Base-by-base conservation (phyloP, 2,797 vertebrate genomes). In the Pseudochirops corinnae region DNA sequence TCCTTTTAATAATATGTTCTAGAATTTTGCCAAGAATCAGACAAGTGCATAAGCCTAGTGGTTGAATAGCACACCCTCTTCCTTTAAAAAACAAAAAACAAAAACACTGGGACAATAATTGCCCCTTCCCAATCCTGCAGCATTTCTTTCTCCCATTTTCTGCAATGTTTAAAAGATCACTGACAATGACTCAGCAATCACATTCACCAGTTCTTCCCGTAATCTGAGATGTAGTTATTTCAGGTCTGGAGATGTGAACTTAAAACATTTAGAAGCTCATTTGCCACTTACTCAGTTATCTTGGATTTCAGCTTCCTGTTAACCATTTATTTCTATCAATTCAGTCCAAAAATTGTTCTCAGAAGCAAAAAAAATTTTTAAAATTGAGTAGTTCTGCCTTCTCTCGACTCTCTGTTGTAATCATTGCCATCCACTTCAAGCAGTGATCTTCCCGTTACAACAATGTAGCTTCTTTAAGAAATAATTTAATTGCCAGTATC, bases 1-100 rank as follows among this genome's bases (percentile, higher is more conserved):
- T 87, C 39, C 74, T 87, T 87, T 87, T 87, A 87, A 87, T 50
- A 87, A 87, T 87, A 87, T 46, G 39, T 50, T 50, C 74, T 87
- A 87, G 39, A 87, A 87, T 87, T 87, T 87, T 87, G 74, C 74
- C 74, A 87, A 87, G 74, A 87, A 87, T 87, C 74, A 87, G 74
- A 87, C 74, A 87, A 87, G 9, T 50, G 24, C 3, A 26, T 46
- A 82, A 82, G 21, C 74, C 74, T 87, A 87, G 3, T 46, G 74
- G 46, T 26, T 87, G 74, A 87, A 26, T 87, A 46, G 46, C n/a
- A 87, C 24, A 87, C 74, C 39, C 74, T 87, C 39, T 87, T 87
- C 39, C 67, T 82, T 74, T 1, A n/a, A n/a, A 74, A 60, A 60
- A 58, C 0, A 58, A 58, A 58, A 57, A 26, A 28, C 56, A 56